Conservation (phyloP, 2,113 vertebrate species). For the Phalacrocorax aristotelis region DNA sequence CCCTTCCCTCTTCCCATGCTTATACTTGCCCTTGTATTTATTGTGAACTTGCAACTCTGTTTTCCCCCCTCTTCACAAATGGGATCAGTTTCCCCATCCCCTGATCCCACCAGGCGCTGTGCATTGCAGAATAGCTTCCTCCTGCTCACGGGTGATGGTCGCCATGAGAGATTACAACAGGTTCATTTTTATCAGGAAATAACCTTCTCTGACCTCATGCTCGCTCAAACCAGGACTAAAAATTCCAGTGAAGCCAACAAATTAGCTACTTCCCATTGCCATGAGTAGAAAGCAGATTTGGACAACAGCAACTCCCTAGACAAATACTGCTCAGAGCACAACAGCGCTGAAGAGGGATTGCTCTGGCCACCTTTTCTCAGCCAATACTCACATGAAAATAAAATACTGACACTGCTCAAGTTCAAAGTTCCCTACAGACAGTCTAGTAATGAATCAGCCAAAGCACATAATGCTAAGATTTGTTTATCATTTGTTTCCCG, state of each 20-base stretch:
- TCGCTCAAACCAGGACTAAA: background rate
- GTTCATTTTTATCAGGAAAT: background rate
- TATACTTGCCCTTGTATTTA: background rate
- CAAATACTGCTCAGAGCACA: background rate
- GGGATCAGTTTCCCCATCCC: background rate
- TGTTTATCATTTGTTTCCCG: background rate
- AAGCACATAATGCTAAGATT: background rate
- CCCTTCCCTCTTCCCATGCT: background rate
- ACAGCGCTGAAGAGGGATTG: background rate
- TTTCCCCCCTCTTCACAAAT: background rate
- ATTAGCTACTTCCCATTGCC: background rate
- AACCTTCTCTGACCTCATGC: background rate
- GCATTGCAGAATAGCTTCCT: background rate
- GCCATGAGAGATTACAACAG: background rate
- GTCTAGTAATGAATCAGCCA: background rate
- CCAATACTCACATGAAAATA: background rate
- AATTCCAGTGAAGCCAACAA: background rate
- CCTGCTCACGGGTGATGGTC: background rate
- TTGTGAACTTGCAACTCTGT: background rate
- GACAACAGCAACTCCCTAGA: background rate
- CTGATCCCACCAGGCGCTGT: fast-evolving
- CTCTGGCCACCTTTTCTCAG: background rate
- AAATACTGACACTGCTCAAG: background rate
- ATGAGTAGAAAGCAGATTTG: background rate
- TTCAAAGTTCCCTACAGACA: background rate